These are phyloP conservation scores for Nesometra sesokonis DNA, from an alignment of 35 echinoderm and acorn worm genomes.

Conservation along the genomic window DNA sequence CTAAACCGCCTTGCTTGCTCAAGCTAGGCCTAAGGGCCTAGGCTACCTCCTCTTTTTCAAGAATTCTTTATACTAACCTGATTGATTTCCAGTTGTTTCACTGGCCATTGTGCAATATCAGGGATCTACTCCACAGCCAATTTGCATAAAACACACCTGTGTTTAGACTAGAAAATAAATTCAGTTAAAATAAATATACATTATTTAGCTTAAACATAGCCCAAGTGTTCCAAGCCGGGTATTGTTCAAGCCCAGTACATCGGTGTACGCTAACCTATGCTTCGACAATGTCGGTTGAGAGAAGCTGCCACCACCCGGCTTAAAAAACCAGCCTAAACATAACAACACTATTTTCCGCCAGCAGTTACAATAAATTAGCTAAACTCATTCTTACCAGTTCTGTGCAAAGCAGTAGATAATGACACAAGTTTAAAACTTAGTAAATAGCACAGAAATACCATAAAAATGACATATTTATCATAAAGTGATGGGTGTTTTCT, in stretches of 20 bases:
- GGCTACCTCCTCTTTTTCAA: no score
- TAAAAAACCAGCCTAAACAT: not conserved
- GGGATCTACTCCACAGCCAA: not conserved
- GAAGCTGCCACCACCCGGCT: not conserved
- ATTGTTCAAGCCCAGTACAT: no score
- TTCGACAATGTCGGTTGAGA: not conserved
- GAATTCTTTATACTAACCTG: not conserved
- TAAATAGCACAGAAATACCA: not conserved
- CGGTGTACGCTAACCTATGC: no score
- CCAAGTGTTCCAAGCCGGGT: no score
- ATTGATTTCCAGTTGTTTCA: not conserved
- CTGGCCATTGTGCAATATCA: not conserved
- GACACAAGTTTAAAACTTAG: not conserved
- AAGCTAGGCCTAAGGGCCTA: no score
- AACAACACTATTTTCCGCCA: not conserved
- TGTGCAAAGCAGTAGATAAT: not conserved
- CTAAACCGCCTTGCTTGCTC: no score
- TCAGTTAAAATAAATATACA: no score
- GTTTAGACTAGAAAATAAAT: not conserved
- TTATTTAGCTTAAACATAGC: no score
- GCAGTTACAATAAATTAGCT: not conserved
- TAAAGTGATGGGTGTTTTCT: not conserved
- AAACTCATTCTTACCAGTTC: not conserved
- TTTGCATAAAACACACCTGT: not conserved
- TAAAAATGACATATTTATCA: not conserved